A percentile compares a stretch with the other conserved stretches of the same genome.
Conservation (phyloP, 2,888 invertebrate species). For the Andrena bucephala region DNA sequence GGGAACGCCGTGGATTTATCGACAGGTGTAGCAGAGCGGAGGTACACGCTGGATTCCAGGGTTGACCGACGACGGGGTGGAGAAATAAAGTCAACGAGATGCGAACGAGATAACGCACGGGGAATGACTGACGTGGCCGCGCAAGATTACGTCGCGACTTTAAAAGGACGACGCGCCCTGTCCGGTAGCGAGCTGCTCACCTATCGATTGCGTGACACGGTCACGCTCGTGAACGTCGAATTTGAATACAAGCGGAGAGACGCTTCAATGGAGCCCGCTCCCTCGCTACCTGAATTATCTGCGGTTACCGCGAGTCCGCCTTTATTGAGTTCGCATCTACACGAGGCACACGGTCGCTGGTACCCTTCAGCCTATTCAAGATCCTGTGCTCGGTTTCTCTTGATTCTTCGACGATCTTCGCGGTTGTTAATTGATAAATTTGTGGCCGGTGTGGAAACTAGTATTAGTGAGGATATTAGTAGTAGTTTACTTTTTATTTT, state of each 20-base stretch:
- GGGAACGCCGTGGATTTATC: slow-evolving; percentile 28
- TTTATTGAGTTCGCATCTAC: slow-evolving; percentile 55
- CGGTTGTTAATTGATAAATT: too few relatives aligned
- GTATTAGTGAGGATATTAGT: too few relatives aligned
- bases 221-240: slow-evolving; percentile 65
- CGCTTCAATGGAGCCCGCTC: slow-evolving; percentile 54
- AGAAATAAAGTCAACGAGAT: slow-evolving; percentile 65
- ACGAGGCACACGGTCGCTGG: neutral
- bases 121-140: slow-evolving; percentile 67
- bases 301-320: slow-evolving; percentile 23
- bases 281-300: slow-evolving; percentile 51
- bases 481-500: too few relatives aligned
- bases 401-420: too few relatives aligned
- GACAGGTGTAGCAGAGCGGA: slow-evolving; percentile 43
- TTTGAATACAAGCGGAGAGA: slow-evolving; percentile 60
- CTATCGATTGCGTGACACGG: slow-evolving; percentile 68
- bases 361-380: too few relatives aligned
- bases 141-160: slow-evolving; percentile 57
- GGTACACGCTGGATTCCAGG: slow-evolving; percentile 35
- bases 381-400: too few relatives aligned
- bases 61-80: slow-evolving; percentile 36
- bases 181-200: slow-evolving; percentile 62
- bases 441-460: too few relatives aligned
- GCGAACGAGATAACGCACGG: slow-evolving; percentile 62
- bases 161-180: slow-evolving; percentile 68